Percentiles rank a stretch among this genome's conserved stretches.
These are phyloP conservation scores for Tribolium castaneum DNA, from an alignment of 1,140 invertebrate species.

Conservation along the genomic window DNA sequence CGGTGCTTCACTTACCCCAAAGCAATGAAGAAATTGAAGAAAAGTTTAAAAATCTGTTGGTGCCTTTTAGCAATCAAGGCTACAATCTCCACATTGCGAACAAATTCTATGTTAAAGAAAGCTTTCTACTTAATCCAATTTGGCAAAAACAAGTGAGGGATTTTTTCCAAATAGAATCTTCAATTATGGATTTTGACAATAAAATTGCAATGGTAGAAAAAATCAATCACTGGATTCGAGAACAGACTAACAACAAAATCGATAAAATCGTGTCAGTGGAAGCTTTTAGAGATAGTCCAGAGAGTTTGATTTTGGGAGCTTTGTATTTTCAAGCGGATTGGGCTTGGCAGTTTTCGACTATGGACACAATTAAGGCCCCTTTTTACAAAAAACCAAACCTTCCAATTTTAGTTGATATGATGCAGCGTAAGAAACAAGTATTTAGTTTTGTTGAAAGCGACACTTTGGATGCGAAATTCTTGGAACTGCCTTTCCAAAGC, in stretches of 20 bases:
- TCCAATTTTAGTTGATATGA: not conserved
- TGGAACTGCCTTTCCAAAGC: constrained; percentile 71
- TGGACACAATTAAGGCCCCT: constrained; percentile 63
- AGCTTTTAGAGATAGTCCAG: constrained; percentile 62
- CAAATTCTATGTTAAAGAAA: constrained; percentile 61
- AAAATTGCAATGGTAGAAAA: constrained; percentile 59
- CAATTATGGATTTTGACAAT: constrained; percentile 65
- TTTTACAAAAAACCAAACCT: constrained; percentile 50
- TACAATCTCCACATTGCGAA: constrained; percentile 34
- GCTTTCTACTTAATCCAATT: constrained; percentile 62
- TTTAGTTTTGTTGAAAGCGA: not conserved
- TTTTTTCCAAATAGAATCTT: constrained; percentile 55
- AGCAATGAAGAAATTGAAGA: not conserved
- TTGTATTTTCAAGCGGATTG: constrained; percentile 83
- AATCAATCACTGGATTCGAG: constrained; percentile 81
- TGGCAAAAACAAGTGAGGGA: constrained; percentile 13
- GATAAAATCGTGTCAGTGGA: constrained; percentile 72
- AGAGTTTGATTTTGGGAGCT: constrained; percentile 82
- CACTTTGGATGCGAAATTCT: constrained; percentile 64
- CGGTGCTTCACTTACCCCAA: constrained; percentile 46
- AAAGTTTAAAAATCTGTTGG: not conserved
- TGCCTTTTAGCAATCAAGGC: not conserved
- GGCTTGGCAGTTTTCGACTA: constrained; percentile 69
- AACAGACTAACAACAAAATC: constrained; percentile 79
- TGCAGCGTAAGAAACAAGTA: not conserved